Conservation (phyloP, 1,140 invertebrate genomes). For the Brachionus plicatilis region DNA sequence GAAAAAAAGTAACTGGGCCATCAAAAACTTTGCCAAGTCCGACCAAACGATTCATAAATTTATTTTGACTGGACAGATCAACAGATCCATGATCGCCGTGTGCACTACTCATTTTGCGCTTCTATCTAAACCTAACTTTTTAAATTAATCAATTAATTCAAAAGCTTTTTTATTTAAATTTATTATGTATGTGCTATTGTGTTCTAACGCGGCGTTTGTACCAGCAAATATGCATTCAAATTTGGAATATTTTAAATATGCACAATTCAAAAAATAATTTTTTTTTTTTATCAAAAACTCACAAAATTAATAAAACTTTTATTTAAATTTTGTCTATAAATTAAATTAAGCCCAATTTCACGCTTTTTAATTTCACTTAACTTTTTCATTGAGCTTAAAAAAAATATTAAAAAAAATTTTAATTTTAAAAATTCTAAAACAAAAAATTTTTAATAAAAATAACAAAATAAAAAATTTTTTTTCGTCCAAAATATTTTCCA, state of each 20-base stretch:
- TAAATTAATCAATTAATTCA: not conserved
- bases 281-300: not conserved
- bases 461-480: no score
- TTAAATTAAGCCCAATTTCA: no score
- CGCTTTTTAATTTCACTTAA: no score
- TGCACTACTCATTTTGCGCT: not conserved
- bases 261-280: not conserved
- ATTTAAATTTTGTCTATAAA: not conserved
- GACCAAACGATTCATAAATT: constrained; percentile 33
- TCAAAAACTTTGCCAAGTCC: not conserved
- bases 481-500: no score
- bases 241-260: not conserved
- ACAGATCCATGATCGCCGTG: not conserved
- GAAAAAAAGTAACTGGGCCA: constrained; percentile 27
- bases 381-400: no score
- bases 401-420: no score
- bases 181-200: not conserved
- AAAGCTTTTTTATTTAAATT: not conserved
- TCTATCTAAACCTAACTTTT: not conserved
- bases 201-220: constrained; percentile 24
- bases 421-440: no score
- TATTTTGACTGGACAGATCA: not conserved
- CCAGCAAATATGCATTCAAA: not conserved
- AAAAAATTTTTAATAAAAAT: no score
- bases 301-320: not conserved